Evolutionary conservation across 2,888 invertebrate species (phyloP), one percentile per base, ranked within the genome.

Genomic region (Nomada ruficornis): DNA sequence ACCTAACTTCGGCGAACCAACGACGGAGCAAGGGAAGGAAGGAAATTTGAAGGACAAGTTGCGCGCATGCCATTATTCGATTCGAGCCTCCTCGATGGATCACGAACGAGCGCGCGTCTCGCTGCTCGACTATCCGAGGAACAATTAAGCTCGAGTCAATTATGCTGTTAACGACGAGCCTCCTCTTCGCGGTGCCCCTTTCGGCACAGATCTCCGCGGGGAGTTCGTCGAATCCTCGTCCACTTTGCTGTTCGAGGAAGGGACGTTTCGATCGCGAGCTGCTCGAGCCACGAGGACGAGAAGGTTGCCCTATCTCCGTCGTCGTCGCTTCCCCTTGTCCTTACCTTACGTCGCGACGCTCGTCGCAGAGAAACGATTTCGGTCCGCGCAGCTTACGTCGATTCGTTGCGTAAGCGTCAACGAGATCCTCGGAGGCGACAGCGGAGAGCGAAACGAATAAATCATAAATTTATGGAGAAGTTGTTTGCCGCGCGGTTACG

Each of bases 141-240:
- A 15, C 76, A 65, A 85, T 85, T 76, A 75, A 59, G 26, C 60
- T 29, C 63, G 64, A 57, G 36, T 73, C 79, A 82, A 85, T 82
- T 80, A 77, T 57, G 44, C 67, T 59, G 59, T 82, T 76, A 63
- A 73, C 72, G 55, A 47, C 20, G 23, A 3, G 23, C 36, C 11
- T 18, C 10, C 42, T 59, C 57, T 57, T 71, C 50, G 62, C 47
- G n/a, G 50, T 10, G 50, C 36, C 29, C 29, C 54, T 36, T 52
- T 20, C 29, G 26, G 18, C n/a, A 15, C n/a, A 23, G 11, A 26
- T 47, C 13, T 47, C 57, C 47, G 23, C 67, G 71, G n/a, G 10
- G 29, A 29, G 36, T 80, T 82, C 68, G 50, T 7, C 26, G 69
- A 69, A 80, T 57, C 47, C 67, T 70, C 29, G 23, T 54, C 26